These are phyloP conservation scores for Actinemys pallida DNA, from an alignment of 2,113 vertebrate species.

Conservation along the genomic window DNA sequence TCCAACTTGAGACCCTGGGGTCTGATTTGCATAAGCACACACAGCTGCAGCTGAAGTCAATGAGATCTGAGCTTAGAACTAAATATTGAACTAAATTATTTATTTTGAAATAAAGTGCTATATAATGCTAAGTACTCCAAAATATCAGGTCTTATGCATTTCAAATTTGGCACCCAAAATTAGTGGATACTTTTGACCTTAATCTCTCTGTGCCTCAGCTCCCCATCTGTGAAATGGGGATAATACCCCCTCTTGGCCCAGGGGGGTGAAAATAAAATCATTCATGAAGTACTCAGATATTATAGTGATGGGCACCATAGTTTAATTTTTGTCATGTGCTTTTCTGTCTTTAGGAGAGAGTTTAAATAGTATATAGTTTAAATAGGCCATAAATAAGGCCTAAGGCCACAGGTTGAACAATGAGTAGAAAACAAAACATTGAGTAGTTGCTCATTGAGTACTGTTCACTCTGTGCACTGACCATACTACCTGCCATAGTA, in stretches of 20 bases:
- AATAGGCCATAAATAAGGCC: not conserved
- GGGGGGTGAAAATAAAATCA: not conserved
- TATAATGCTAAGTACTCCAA: not conserved
- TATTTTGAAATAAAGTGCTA: not conserved
- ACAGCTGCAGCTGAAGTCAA: not conserved
- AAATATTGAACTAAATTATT: no score
- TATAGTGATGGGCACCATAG: not conserved
- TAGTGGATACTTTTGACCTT: not conserved
- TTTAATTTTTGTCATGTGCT: not conserved
- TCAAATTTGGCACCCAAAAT: not conserved
- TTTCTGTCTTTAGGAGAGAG: not conserved
- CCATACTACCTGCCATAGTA: not conserved
- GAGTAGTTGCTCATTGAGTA: not conserved
- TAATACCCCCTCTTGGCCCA: not conserved
- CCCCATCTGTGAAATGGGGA: not conserved
- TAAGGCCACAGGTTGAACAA: not conserved
- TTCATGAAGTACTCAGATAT: not conserved
- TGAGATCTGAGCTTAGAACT: no score
- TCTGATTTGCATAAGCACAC: not conserved
- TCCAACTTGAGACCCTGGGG: not conserved
- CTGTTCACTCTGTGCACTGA: not conserved
- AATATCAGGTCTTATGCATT: not conserved
- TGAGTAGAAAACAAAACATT: not conserved
- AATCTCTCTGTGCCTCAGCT: not conserved
- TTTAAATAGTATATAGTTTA: not conserved